Conservation (phyloP, 2,113 vertebrate genomes). For the Saimiri boliviensis region DNA sequence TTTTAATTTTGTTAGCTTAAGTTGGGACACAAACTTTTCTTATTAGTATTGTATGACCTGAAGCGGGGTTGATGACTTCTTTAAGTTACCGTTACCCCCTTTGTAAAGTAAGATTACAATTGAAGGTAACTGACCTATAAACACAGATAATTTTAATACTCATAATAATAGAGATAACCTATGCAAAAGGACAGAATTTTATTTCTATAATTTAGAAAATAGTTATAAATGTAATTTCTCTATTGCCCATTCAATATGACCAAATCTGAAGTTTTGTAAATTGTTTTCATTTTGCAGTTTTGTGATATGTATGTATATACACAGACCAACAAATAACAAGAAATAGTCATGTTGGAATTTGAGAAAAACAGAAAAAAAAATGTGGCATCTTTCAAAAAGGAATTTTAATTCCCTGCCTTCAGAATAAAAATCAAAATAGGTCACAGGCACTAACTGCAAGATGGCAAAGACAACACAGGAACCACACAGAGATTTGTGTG, state of each 20-base stretch:
- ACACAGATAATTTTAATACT: neutral
- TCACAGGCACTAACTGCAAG: accelerated
- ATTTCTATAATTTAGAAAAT: neutral
- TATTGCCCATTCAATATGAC: neutral
- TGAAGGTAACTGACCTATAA: too few relatives aligned
- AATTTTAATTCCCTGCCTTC: neutral
- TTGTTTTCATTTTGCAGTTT: neutral
- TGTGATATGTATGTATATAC: neutral
- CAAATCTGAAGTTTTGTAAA: neutral
- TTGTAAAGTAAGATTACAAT: neutral
- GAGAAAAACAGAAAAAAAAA: neutral
- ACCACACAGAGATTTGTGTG: neutral
- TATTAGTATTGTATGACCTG: neutral
- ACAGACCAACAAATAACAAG: neutral
- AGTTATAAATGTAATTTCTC: neutral
- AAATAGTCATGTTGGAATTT: neutral
- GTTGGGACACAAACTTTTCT: neutral
- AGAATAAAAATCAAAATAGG: neutral
- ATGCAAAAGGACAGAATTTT: neutral
- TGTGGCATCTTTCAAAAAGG: neutral
- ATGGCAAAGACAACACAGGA: neutral
- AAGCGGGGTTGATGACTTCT: neutral
- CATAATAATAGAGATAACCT: neutral
- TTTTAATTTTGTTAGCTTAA: neutral
- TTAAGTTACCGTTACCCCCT: neutral